Base-by-base conservation (phyloP, 2,113 vertebrate species). In the Phyllopteryx taeniolatus region DNA sequence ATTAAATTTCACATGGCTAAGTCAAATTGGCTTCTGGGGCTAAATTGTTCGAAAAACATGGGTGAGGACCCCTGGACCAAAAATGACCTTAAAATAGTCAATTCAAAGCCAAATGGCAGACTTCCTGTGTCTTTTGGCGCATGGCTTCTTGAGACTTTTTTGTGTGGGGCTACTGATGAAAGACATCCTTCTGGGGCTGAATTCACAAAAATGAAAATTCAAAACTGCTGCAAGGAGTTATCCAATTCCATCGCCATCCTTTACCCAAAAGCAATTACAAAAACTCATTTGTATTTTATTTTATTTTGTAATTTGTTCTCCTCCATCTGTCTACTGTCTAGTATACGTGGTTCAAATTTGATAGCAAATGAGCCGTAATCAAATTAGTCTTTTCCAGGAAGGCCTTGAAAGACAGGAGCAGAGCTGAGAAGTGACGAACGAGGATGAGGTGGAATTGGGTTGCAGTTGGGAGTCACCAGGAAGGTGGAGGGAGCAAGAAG, bases 401-500 rank as follows among this genome's bases (percentile, higher is more conserved):
- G 17, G 10, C 43, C 33, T 61, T 35, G 74, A 64, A 67, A 74
- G 76, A 73, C 70, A 1, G 20, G 53, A 54, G 53, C 5, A 7
- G 19, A 8, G 63, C 5, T 13, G n/a, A 59, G 53, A 72, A 73
- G 56, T 71, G 31, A 9, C 8, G 59, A 35, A 15, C 6, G 49
- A 51, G 49, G 49, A 51, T 51, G 17, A 51, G 49, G 49, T 51
- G 49, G 14, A 51, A 17, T 51, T 51, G 15, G 39, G 57, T 19
- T 19, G 59, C 62, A 64, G 76, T 70, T 70, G 42, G 53, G 68
- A 47, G 73, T 54, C 72, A 77, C 72, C 65, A 77, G 77, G 77
- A 62, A 67, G 68, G 82, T 75, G 74, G 74, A 74, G 71, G 64
- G 54, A 72, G 67, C 80, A 19, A 71, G 56, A 22, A 68, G 71